These are phyloP conservation scores for Hypolimnas misippus DNA, from an alignment of 2,888 invertebrate genomes.

Conservation along the genomic window DNA sequence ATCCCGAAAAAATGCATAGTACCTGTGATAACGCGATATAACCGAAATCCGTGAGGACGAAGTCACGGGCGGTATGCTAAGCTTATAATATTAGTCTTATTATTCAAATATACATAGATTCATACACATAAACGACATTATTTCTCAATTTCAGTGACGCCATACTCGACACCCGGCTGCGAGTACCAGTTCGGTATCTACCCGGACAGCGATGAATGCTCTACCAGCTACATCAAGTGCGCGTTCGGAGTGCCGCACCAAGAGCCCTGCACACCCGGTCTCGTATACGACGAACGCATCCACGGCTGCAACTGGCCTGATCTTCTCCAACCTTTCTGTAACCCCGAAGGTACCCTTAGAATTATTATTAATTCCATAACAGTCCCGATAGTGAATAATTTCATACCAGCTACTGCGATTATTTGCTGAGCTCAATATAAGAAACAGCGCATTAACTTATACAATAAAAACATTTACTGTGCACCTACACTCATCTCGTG, in stretches of 20 bases:
- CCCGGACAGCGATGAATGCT: slow-evolving; percentile 91
- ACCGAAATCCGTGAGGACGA: no score
- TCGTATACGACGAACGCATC: slow-evolving; percentile 94
- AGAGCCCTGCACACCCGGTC: slow-evolving; percentile 92
- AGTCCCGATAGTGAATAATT: not conserved
- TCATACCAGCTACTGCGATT: not conserved
- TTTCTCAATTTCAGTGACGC: slow-evolving; percentile 85
- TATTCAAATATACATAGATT: no score
- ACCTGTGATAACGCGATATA: no score
- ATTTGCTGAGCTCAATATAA: no score
- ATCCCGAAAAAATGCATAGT: no score
- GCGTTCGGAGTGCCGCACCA: slow-evolving; percentile 91
- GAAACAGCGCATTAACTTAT: no score
- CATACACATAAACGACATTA: not conserved
- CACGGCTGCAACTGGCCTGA: slow-evolving; percentile 98
- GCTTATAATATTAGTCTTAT: not conserved
- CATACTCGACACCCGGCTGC: slow-evolving; percentile 92
- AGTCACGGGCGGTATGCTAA: no score
- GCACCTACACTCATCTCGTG: no score
- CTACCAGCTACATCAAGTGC: slow-evolving; percentile 94
- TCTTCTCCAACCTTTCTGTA: slow-evolving; percentile 92
- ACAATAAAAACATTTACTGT: no score
- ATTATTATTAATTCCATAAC: not conserved
- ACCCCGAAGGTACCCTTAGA: slow-evolving; percentile 90
- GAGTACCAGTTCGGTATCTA: slow-evolving; percentile 96